These are phyloP conservation scores for Merops nubicus DNA, from an alignment of 2,113 vertebrate genomes.

Conservation along the genomic window DNA sequence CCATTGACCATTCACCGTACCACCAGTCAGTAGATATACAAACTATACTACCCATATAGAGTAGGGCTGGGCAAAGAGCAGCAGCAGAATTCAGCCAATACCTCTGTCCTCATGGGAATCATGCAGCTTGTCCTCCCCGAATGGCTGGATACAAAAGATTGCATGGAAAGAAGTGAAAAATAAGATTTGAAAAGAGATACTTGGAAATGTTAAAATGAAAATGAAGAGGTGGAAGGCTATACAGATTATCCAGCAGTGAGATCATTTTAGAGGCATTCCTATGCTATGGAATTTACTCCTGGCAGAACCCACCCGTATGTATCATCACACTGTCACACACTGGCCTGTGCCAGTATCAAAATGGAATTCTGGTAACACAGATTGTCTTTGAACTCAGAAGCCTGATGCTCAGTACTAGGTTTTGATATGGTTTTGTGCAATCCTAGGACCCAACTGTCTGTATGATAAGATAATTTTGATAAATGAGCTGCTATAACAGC, in stretches of 20 bases:
- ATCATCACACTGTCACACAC: background rate
- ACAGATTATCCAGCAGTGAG: background rate
- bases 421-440: background rate
- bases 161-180: background rate
- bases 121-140: background rate
- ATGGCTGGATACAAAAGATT: background rate
- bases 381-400: background rate
- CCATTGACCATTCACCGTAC: background rate
- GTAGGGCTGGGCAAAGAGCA: background rate
- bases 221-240: background rate
- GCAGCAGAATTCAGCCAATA: background rate
- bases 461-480: background rate
- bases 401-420: background rate
- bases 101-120: background rate
- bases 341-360: background rate
- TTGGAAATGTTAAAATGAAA: background rate
- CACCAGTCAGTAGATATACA: background rate
- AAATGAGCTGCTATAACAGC: background rate
- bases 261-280: background rate
- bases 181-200: background rate
- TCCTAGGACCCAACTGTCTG: background rate
- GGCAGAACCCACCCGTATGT: background rate
- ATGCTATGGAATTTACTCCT: slow-evolving; percentile 13
- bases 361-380: background rate
- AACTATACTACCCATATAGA: background rate